Conservation (phyloP, 2,888 invertebrate species). For the Myopa testacea region DNA sequence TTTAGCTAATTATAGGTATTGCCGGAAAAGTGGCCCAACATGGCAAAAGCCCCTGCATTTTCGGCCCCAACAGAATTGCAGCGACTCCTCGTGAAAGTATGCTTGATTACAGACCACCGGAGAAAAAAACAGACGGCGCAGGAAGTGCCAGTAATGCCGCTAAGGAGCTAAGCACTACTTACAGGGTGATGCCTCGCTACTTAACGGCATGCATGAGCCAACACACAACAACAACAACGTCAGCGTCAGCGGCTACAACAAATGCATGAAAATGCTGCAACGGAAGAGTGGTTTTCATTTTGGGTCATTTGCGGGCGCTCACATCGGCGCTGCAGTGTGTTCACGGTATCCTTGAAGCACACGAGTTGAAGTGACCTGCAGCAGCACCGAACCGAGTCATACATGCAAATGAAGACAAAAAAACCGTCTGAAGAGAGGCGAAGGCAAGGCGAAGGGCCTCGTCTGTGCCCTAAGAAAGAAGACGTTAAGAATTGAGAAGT, state of each 20-base stretch:
- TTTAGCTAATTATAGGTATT: too few relatives aligned
- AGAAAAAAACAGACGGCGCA: neutral
- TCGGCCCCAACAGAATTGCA: neutral
- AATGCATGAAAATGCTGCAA: neutral
- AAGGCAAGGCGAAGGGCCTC: too few relatives aligned
- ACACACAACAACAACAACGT: neutral
- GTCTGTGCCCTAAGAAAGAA: too few relatives aligned
- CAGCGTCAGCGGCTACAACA: neutral
- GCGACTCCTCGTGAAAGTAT: neutral
- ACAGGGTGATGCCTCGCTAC: neutral
- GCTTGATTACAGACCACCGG: neutral
- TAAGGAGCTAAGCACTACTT: constrained; percentile 10
- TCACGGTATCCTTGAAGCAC: neutral
- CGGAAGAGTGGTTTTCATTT: neutral
- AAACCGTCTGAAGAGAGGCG: neutral
- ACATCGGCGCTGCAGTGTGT: too few relatives aligned
- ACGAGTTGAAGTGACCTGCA: too few relatives aligned
- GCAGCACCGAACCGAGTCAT: too few relatives aligned
- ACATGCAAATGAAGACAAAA: neutral
- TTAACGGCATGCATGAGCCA: constrained; percentile 5
- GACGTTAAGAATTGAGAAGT: constrained; percentile 9
- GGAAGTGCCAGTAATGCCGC: constrained; percentile 12
- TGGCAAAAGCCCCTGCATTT: neutral
- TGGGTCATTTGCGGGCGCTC: too few relatives aligned
- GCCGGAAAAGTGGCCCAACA: too few relatives aligned